Conservation (phyloP, 2,113 vertebrate species). For the Xiphophorus couchianus region DNA sequence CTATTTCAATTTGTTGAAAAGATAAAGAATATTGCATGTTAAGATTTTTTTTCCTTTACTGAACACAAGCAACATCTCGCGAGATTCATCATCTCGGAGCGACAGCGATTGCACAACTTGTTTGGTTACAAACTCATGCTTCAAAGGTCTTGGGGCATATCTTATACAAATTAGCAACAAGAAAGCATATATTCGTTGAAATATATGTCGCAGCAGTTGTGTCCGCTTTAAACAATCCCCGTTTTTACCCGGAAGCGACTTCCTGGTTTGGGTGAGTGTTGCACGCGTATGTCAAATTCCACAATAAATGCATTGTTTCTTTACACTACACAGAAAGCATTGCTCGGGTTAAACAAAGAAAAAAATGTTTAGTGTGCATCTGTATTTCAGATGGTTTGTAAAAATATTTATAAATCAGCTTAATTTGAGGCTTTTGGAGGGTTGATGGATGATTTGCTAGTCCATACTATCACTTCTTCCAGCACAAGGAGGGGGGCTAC, state of each 20-base stretch:
- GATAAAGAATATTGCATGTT: no score
- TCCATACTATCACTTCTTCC: not conserved
- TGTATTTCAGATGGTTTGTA: not conserved
- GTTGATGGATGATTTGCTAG: not conserved
- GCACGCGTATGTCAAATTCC: not conserved
- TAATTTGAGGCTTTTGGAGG: not conserved
- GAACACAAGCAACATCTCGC: slow-evolving; percentile 37
- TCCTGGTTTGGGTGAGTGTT: slow-evolving; percentile 45
- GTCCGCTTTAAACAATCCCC: no score
- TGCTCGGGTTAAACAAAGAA: not conserved
- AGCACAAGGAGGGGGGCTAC: no score
- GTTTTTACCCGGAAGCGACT: not conserved
- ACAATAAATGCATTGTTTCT: not conserved
- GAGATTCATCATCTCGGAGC: not conserved
- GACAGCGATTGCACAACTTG: slow-evolving; percentile 31
- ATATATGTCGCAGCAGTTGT: not conserved
- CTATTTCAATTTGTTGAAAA: not conserved
- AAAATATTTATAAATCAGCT: no score
- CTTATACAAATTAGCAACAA: not conserved
- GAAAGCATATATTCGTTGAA: not conserved
- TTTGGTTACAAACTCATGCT: slow-evolving; percentile 51
- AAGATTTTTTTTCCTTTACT: not conserved
- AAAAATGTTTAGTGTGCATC: not conserved
- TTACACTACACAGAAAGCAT: not conserved
- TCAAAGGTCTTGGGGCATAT: not conserved